Evolutionary conservation across 2,888 invertebrate species (phyloP).

Genomic region (Patella caerulea): DNA sequence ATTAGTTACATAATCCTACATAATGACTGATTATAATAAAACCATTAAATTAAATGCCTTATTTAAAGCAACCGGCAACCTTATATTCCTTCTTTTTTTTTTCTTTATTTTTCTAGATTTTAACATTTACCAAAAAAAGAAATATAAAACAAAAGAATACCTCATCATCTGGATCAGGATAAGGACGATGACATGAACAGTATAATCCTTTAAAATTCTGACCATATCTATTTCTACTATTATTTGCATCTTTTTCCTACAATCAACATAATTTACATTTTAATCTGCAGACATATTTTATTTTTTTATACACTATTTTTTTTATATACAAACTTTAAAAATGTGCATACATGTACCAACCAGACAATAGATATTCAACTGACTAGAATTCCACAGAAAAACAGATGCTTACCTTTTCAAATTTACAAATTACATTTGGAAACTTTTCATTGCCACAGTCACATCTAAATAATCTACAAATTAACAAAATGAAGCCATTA

Average conservation of each 20-base stretch:
- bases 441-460: slow-evolving; percentile 87
- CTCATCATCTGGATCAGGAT: slow-evolving; percentile 89
- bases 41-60: no score
- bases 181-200: slow-evolving; percentile 91
- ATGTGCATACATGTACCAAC: background rate
- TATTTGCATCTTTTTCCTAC: slow-evolving; percentile 77
- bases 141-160: slow-evolving; percentile 61
- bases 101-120: no score
- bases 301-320: background rate
- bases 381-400: slow-evolving; percentile 11
- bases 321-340: background rate
- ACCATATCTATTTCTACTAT: slow-evolving; percentile 83
- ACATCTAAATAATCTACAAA: slow-evolving; percentile 87
- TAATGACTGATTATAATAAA: no score
- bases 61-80: no score
- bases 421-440: slow-evolving; percentile 76
- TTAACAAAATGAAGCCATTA: slow-evolving; percentile 20
- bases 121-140: background rate
- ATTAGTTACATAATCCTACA: no score
- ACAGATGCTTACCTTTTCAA: slow-evolving; percentile 75
- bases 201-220: slow-evolving; percentile 95
- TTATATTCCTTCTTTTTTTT: no score
- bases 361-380: background rate
- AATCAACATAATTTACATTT: slow-evolving; percentile 15
- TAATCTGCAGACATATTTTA: background rate